Conservation (phyloP, 2,888 invertebrate species). For the Dryobotodes eremita region DNA sequence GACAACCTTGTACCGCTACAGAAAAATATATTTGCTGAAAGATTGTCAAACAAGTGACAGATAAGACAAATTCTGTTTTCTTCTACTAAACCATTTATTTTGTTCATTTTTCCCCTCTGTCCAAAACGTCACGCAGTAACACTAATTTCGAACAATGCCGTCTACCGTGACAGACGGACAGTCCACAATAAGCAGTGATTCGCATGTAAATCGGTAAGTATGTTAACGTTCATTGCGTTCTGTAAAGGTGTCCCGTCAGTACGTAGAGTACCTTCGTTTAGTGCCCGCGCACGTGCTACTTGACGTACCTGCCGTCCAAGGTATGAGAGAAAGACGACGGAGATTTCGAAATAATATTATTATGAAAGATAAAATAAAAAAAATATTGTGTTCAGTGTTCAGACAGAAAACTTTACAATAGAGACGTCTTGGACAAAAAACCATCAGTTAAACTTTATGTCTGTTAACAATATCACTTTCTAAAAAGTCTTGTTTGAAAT, state of each 20-base stretch:
- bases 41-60: neutral
- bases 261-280: conserved; percentile 58
- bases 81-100: neutral
- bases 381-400: no score
- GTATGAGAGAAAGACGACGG: no score
- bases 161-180: conserved; percentile 13
- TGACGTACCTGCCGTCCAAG: neutral
- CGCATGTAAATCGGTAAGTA: conserved; percentile 68
- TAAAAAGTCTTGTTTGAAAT: no score
- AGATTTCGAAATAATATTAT: no score
- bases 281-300: conserved; percentile 54
- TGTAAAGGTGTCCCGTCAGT: conserved; percentile 38
- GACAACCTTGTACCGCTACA: no score
- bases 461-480: no score
- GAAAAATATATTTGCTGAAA: no score
- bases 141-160: neutral
- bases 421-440: no score
- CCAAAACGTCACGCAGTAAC: neutral
- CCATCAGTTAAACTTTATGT: no score
- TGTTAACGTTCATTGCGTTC: conserved; percentile 70
- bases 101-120: no score
- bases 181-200: conserved; percentile 23
- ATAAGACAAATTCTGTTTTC: neutral
- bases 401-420: no score
- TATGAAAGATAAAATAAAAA: no score